Conservation (phyloP, 2,797 vertebrate genomes). For the Phrynocephalus forsythii region DNA sequence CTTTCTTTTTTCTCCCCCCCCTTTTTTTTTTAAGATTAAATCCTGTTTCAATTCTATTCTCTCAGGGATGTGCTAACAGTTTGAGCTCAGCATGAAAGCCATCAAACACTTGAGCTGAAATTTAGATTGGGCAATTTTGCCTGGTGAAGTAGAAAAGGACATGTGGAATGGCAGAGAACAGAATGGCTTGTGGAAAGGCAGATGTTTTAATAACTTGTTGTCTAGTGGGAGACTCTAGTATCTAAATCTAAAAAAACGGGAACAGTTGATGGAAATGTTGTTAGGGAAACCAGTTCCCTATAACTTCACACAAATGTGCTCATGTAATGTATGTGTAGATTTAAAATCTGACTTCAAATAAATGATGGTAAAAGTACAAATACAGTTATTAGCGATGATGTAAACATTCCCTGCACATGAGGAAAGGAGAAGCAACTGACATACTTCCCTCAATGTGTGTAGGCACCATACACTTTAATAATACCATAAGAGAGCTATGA, state of each 20-base stretch:
- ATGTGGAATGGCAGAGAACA: slow-evolving; percentile 79
- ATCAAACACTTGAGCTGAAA: slow-evolving; percentile 88
- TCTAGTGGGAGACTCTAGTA: slow-evolving; percentile 74
- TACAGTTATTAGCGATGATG: neutral
- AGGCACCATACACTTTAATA: no score
- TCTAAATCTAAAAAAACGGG: slow-evolving; percentile 75
- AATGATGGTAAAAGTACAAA: slow-evolving; percentile 47
- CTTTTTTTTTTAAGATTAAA: slow-evolving; percentile 86
- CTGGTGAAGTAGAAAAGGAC: slow-evolving; percentile 85
- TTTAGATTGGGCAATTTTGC: slow-evolving; percentile 88
- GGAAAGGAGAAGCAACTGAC: neutral
- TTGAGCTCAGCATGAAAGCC: slow-evolving; percentile 86
- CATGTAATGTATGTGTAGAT: neutral
- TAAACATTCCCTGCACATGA: neutral
- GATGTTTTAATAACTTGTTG: slow-evolving; percentile 84
- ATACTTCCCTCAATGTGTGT: no score
- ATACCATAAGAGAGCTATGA: no score
- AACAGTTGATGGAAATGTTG: slow-evolving; percentile 67
- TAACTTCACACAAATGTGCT: slow-evolving; percentile 37
- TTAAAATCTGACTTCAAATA: slow-evolving; percentile 15
- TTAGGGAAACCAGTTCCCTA: slow-evolving; percentile 20
- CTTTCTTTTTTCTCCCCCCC: no score
- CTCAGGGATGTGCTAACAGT: slow-evolving; percentile 85
- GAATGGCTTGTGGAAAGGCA: slow-evolving; percentile 81
- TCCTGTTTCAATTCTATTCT: slow-evolving; percentile 84